phyloP scores from a whole-genome alignment of 2,888 invertebrate species.

The Chymomyza fuscimana region DNA sequence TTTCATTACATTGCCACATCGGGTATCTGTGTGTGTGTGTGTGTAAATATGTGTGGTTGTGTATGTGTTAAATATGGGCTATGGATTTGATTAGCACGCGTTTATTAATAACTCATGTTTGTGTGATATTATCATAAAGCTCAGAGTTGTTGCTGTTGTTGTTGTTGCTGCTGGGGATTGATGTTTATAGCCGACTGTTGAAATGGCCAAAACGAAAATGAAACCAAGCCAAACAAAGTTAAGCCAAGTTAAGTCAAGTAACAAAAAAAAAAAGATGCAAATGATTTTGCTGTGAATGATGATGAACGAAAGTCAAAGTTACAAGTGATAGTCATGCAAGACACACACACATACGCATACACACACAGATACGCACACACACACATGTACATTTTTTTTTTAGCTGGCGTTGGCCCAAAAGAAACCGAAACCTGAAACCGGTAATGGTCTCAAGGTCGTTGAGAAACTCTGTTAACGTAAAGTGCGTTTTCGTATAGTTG shows the following conservation, averaged over 20 bases:
- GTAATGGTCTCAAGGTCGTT: slow-evolving; percentile 72
- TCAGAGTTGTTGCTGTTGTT: neutral
- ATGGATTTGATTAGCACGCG: slow-evolving; percentile 63
- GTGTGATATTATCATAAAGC: neutral
- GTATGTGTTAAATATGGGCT: slow-evolving; percentile 23
- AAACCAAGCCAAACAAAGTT: slow-evolving; percentile 4
- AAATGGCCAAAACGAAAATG: slow-evolving; percentile 41
- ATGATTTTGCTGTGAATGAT: neutral
- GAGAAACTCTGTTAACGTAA: slow-evolving; percentile 41
- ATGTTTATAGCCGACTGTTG: slow-evolving; percentile 28
- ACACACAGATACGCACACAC: slow-evolving; percentile 13
- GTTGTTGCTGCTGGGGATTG: neutral
- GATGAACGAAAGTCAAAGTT: slow-evolving; percentile 32
- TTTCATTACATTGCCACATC: slow-evolving; percentile 48
- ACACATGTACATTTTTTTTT: neutral
- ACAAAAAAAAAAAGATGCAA: slow-evolving; percentile 16
- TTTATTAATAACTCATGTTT: slow-evolving; percentile 57
- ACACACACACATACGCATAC: slow-evolving; percentile 3
- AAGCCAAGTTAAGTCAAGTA: slow-evolving; percentile 4
- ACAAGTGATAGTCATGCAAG: slow-evolving; percentile 35
- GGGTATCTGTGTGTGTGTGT: neutral
- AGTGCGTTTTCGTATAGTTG: slow-evolving; percentile 30
- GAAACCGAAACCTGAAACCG: slow-evolving; percentile 51
- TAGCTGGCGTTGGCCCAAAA: slow-evolving; percentile 7
- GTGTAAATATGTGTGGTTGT: neutral